Evolutionary conservation across 2,888 invertebrate species (phyloP), one percentile per base, ranked within the genome.

Genomic region (Thyatira batis): DNA sequence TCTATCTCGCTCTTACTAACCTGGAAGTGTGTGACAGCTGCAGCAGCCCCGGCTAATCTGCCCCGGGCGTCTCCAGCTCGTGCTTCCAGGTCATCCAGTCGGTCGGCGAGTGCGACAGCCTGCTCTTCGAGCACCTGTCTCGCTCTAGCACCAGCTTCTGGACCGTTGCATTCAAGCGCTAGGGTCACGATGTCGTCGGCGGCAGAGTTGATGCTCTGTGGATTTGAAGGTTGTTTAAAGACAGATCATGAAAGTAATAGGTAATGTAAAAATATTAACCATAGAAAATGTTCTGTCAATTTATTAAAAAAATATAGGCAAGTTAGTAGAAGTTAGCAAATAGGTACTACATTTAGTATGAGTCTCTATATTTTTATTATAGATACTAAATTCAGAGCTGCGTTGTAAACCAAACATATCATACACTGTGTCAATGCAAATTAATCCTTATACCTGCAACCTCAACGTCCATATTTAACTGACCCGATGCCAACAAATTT

Each of bases 1-100:
- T n/a, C n/a, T n/a, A n/a, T n/a, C n/a, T n/a, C 4, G 8, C n/a
- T 6, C 0, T 8, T 21, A 65, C 81, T 70, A 61, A 94, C 95
- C 87, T 97, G 97, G 89, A 98, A 98, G 71, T 96, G 96, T 0
- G 96, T 94, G 49, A 97, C 95, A 0, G 97, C 97, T 0, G 96
- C 96, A 0, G 97, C 96, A 0, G 97, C 97, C 0, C 96, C 96
- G 62, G 97, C 97, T 51, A 98, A 84, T 64, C 95, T 94, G 49
- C 95, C 95, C 69, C 95, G 95, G 3, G 97, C 94, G 67, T 97
- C 96, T 52, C 95, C 95, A 2, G 98, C 93, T 64, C 95, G 94
- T 0, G 94, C 93, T 70, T 96, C 95, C 51, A 98, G 87, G 61
- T 97, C 96, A 25, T 95, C 94, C 62, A 96, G 95, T 25, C 96